Percentiles rank a stretch among this genome's conserved stretches.
These are phyloP conservation scores for Zeus faber DNA, from an alignment of 2,113 vertebrate species.

Conservation along the genomic window DNA sequence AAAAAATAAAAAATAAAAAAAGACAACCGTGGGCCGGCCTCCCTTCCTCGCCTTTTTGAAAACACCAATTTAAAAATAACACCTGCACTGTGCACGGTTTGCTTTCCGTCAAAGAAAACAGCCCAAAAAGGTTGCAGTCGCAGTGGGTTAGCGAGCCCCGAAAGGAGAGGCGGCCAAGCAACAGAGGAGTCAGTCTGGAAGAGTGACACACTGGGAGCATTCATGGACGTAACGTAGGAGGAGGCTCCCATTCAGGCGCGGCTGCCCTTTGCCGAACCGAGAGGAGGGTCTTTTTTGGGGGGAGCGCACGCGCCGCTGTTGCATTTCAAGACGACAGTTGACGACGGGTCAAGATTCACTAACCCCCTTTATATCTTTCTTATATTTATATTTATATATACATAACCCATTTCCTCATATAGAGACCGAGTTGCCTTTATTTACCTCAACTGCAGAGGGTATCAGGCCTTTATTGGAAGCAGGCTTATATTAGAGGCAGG, in stretches of 20 bases:
- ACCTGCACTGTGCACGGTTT: constrained; percentile 21
- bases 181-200: background rate
- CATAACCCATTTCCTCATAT: too few relatives aligned
- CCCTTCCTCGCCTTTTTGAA: constrained; percentile 16
- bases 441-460: too few relatives aligned
- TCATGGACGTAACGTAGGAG: constrained; percentile 14
- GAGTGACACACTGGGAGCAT: constrained; percentile 15
- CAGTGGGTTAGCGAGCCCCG: background rate
- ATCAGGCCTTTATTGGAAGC: too few relatives aligned
- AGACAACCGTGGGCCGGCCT: too few relatives aligned
- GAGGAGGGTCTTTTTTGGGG: constrained; percentile 12
- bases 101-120: too few relatives aligned
- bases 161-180: constrained; percentile 19
- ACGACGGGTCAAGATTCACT: too few relatives aligned
- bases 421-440: too few relatives aligned
- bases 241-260: constrained; percentile 17
- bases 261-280: background rate
- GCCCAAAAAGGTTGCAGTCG: constrained; percentile 20
- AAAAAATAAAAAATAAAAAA: background rate
- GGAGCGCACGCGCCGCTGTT: background rate
- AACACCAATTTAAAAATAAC: constrained; percentile 35
- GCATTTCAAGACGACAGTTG: too few relatives aligned
- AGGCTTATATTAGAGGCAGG: too few relatives aligned
- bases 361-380: too few relatives aligned
- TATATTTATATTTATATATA: too few relatives aligned